Conservation (phyloP, 2,888 invertebrate species). For the Dasypogon diadema region DNA sequence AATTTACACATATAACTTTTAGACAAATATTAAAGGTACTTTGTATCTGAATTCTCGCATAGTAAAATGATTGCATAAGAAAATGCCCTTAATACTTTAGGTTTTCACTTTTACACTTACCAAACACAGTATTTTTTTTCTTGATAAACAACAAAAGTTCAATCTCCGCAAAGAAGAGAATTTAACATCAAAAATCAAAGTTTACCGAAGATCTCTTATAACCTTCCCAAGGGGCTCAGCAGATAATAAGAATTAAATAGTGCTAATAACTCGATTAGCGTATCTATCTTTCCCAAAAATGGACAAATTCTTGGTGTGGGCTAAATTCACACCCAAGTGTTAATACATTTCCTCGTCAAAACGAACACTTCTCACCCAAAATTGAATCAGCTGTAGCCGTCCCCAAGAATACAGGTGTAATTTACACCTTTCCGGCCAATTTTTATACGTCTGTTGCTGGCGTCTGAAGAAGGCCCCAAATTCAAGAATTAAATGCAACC, state of each 20-base stretch:
- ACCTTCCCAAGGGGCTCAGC: background rate
- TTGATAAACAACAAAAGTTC: too few species aligned
- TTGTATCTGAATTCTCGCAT: too few species aligned
- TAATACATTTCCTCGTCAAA: background rate
- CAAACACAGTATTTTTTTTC: too few species aligned
- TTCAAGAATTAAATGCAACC: background rate
- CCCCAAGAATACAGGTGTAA: background rate
- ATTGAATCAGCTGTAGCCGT: background rate
- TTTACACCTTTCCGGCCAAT: background rate
- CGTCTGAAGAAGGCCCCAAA: background rate
- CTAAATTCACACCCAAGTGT: background rate
- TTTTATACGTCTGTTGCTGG: background rate
- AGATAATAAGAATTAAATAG: background rate
- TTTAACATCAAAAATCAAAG: background rate
- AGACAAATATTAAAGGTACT: too few species aligned
- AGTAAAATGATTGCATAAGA: too few species aligned
- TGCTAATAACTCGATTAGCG: background rate
- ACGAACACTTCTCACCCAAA: background rate
- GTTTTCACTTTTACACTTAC: too few species aligned
- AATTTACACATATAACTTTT: too few species aligned
- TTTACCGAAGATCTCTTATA: background rate
- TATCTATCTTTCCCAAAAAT: constrained; percentile 2
- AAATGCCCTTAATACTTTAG: too few species aligned
- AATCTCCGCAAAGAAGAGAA: background rate
- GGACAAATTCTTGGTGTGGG: background rate